These are phyloP conservation scores for Acanthiza pusilla DNA, from an alignment of 2,797 vertebrate genomes.

Conservation along the genomic window DNA sequence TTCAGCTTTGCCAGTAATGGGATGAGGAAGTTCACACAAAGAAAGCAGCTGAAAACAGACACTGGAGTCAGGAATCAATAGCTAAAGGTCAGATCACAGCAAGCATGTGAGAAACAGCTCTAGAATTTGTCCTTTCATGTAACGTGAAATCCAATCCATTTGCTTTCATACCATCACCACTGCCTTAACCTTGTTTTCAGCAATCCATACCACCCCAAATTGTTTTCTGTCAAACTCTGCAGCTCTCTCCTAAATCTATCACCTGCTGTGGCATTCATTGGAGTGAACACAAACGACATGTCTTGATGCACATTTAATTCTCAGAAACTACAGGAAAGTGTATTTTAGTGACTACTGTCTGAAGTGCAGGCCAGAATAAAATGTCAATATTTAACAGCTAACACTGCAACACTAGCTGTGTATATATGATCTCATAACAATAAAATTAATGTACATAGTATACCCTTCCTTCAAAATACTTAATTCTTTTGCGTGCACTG, in stretches of 20 bases:
- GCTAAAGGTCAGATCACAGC: constrained; percentile 34
- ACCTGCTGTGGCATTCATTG: constrained; percentile 7
- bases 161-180: constrained; percentile 7
- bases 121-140: constrained; percentile 32
- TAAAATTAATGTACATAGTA: background rate
- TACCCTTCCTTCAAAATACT: background rate
- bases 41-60: constrained; percentile 15
- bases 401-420: background rate
- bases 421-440: background rate
- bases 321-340: background rate
- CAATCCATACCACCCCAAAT: constrained; percentile 19
- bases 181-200: constrained; percentile 30
- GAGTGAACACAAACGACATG: background rate
- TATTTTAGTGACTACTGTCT: background rate
- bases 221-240: constrained; percentile 32
- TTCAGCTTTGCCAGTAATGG: constrained; percentile 2
- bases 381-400: background rate
- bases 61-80: constrained; percentile 31
- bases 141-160: constrained; percentile 25
- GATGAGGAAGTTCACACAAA: constrained; percentile 15
- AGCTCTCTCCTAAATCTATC: constrained; percentile 6
- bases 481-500: background rate
- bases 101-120: constrained; percentile 14
- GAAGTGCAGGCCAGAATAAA: background rate
- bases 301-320: background rate